phyloP scores from a whole-genome alignment of 1,140 invertebrate species.

The Phenacoccus solenopsis region DNA sequence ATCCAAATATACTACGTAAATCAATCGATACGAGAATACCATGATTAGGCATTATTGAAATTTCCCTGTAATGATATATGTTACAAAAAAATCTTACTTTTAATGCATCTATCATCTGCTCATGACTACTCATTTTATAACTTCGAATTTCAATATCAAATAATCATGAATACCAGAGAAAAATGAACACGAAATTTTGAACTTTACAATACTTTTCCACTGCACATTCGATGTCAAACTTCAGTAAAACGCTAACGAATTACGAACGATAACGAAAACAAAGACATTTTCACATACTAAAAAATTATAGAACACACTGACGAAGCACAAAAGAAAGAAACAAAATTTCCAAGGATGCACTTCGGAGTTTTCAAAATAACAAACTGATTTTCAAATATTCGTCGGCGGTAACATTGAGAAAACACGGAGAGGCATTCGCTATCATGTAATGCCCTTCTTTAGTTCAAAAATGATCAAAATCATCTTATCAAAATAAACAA shows the following conservation, averaged over 20 bases:
- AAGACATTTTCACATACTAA: neutral
- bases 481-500: too few species aligned
- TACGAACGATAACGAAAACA: neutral
- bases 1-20: neutral
- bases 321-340: neutral
- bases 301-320: neutral
- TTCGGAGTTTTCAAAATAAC: too few species aligned
- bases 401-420: too few species aligned
- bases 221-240: neutral
- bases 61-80: neutral
- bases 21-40: neutral
- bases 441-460: too few species aligned
- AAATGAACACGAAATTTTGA: neutral
- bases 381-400: too few species aligned
- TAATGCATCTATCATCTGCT: neutral
- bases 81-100: neutral
- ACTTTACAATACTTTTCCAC: neutral
- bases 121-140: neutral
- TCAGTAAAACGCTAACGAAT: neutral
- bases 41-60: constrained; percentile 2
- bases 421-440: too few species aligned
- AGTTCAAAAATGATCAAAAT: too few species aligned
- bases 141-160: neutral
- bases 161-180: neutral
- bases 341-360: neutral